Evolutionary conservation across 2,797 vertebrate species (phyloP).

Genomic region (Morus bassanus): DNA sequence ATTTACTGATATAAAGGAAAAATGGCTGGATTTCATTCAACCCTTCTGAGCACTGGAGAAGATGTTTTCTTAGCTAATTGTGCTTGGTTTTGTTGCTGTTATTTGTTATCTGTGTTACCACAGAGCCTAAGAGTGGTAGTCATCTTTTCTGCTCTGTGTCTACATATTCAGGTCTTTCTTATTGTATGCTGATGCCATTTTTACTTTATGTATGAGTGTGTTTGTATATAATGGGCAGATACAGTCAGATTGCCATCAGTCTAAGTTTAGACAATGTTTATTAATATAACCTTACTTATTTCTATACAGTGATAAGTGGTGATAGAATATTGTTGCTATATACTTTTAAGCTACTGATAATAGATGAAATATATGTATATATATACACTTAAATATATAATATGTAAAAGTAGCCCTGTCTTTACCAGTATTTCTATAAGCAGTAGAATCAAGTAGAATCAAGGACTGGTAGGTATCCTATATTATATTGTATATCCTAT

Average conservation of each 20-base stretch:
- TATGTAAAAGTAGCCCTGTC: background rate
- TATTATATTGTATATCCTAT: background rate
- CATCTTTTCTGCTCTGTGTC: background rate
- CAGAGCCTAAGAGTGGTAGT: background rate
- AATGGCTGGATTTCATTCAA: background rate
- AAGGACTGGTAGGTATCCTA: background rate
- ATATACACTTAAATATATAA: too few relatives aligned
- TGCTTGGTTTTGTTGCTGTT: background rate
- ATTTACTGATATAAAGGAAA: background rate
- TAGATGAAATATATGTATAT: background rate
- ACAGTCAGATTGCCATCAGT: background rate
- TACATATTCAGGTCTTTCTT: background rate
- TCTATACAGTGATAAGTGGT: background rate
- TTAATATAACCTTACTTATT: background rate
- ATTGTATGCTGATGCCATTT: background rate
- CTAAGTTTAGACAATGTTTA: background rate
- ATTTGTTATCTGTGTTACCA: background rate
- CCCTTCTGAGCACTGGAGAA: background rate
- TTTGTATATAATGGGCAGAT: background rate
- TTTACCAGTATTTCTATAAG: background rate
- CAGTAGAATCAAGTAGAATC: background rate
- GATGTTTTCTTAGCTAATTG: background rate
- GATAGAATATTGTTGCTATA: background rate
- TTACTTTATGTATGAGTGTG: background rate
- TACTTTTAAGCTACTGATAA: background rate